Evolutionary conservation across 2,113 vertebrate species (phyloP), one percentile per base, ranked within the genome.

Genomic region (Mastomys natalensis): DNA sequence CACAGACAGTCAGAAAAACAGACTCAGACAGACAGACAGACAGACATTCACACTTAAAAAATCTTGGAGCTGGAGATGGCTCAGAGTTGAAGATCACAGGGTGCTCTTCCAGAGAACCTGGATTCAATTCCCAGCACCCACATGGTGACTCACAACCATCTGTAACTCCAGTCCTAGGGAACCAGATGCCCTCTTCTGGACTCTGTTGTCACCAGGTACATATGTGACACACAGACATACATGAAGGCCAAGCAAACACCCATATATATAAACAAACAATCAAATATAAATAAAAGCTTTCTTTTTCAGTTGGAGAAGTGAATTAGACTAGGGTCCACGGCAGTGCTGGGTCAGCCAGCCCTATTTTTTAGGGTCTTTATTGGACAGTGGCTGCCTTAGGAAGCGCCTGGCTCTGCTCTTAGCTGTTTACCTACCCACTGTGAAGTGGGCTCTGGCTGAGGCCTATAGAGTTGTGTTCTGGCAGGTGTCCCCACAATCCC

Each of bases 341-440:
- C 10, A 51, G 9, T 51, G 51, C 51, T 90, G 11, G 26, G 51
- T 76, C 29, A 24, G 19, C 55, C 5, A 22, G 3, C 45, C 37
- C 53, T 53, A 6, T 45, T 43, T 72, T 55, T 51, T 40, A 45
- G 93, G 24, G 1, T 55, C 40, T 64, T 48, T 74, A 3, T 0
- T 55, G 13, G 7, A 19, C 26, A 45, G 48, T 51, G 0, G 7
- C 72, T 78, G 70, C 66, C 26, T 78, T 6, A 70, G 66, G 89
- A 70, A 58, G 80, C 29, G 3, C 51, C 2, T 1, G 3, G 76
- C 12, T 43, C 3, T 16, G 48, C 34, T 1, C 21, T 31, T 26
- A n/a, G 48, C 7, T n/a, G 7, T 0, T 48, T 24, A 11, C 8
- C n/a, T 16, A 9, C 68, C 12, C 66, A 0, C 95, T 9, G 0